Evolutionary conservation across 2,113 vertebrate species (phyloP).

Genomic region (Engystomops pustulosus): DNA sequence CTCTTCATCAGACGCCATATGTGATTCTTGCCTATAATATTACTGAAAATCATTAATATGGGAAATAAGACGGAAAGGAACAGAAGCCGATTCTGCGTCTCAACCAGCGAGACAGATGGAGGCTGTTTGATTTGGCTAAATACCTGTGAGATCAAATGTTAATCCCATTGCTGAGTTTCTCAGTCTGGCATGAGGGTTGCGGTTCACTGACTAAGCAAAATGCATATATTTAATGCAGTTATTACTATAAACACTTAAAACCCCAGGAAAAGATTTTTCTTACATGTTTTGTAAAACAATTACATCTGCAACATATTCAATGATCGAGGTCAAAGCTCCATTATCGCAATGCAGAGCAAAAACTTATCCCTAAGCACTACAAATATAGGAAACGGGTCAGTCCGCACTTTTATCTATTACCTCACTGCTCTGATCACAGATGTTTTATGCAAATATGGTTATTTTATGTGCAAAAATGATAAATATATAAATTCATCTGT

Average conservation of each 20-base stretch:
- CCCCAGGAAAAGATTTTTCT: background rate
- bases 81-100: background rate
- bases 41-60: background rate
- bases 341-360: no score
- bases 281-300: background rate
- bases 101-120: conserved; percentile 2
- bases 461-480: no score
- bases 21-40: background rate
- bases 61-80: background rate
- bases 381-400: no score
- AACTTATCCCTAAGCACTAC: no score
- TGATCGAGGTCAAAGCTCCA: no score
- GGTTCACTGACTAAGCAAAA: background rate
- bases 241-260: background rate
- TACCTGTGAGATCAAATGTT: conserved; percentile 13
- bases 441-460: no score
- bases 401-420: no score
- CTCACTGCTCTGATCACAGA: no score
- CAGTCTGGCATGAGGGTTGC: background rate
- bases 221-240: background rate
- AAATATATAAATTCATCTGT: no score
- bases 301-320: no score
- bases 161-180: background rate
- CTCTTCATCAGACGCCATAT: no score
- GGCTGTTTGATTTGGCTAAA: conserved; percentile 11